Evolutionary conservation across 2,113 vertebrate genomes (phyloP).

Genomic region (Meles meles): DNA sequence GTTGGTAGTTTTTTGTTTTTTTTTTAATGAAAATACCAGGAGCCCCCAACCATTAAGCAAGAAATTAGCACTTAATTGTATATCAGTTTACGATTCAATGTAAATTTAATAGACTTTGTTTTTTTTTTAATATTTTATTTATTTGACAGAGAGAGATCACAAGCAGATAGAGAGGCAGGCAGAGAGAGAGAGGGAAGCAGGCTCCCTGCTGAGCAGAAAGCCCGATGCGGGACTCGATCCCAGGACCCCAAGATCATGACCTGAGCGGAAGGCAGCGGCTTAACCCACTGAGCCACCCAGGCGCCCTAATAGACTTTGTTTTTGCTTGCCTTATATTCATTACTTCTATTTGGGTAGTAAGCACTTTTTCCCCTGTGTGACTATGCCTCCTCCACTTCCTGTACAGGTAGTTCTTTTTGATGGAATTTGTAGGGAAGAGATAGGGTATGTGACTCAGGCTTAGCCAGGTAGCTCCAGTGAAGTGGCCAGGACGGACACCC

Average conservation of each 20-base stretch:
- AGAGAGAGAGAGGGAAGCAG: no score
- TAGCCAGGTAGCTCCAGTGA: neutral
- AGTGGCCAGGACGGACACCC: neutral
- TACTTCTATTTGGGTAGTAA: neutral
- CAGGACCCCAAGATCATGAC: no score
- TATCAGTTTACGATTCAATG: neutral
- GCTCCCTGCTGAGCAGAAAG: no score
- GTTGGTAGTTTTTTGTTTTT: neutral
- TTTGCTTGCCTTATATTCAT: neutral
- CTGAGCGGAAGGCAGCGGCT: no score
- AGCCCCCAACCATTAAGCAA: neutral
- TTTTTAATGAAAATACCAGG: neutral
- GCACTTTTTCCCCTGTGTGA: neutral
- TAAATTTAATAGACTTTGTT: constrained; percentile 16
- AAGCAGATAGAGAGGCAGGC: no score
- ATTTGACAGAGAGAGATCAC: no score
- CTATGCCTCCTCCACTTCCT: neutral
- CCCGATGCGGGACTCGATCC: no score
- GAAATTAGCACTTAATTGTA: neutral
- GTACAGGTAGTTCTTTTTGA: neutral
- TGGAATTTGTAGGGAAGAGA: neutral
- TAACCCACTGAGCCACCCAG: no score
- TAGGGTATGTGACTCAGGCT: neutral
- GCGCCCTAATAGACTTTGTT: neutral
- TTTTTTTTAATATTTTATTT: no score